Base-by-base conservation (phyloP, 2,888 invertebrate genomes). In the Drosophila vallismaia region DNA sequence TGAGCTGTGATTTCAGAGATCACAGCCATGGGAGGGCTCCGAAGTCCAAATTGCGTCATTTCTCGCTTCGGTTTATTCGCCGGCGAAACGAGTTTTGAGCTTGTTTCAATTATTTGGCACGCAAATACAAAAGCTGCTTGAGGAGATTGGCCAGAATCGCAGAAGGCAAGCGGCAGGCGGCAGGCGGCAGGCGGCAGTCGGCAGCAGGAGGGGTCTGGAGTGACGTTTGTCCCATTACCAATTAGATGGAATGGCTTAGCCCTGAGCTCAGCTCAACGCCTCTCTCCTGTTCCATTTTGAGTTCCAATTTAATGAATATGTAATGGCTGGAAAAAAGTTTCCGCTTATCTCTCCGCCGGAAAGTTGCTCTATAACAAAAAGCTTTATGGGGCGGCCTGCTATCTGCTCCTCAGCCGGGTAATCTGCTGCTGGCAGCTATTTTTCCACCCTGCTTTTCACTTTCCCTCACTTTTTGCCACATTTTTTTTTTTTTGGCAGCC, bases 281-380 rank as follows among this genome's bases (percentile, higher is more conserved):
- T 14, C 36, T 36, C 36, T 29, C 19, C 14, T 33, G 42, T 4
- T n/a, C 12, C 38, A 40, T 48, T 60, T 51, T 36, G 38, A 71
- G 60, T 45, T 66, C 50, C 68, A 86, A 84, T 83, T 83, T 83
- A 83, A 88, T 83, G 83, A 88, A 83, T 83, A 88, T 84, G 85
- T 77, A 84, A 83, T 88, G 73, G 59, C 33, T 28, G 44, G 28
- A 12, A 29, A 53, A 59, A 73, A 58, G 45, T 56, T 72, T 46
- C 52, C 42, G 46, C 55, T 53, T 68, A 56, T 67, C 62, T n/a
- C 33, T 26, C 29, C 14, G 14, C 29, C 38, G 26, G 19, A 49
- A 63, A 50, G 53, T 57, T 60, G 42, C 45, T 54, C 52, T 26
- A 38, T 38, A 58, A 38, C 53, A 48, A 44, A 45, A 44, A 33